Base-by-base conservation (phyloP, 2,797 vertebrate species). In the Ceyx erithaca region DNA sequence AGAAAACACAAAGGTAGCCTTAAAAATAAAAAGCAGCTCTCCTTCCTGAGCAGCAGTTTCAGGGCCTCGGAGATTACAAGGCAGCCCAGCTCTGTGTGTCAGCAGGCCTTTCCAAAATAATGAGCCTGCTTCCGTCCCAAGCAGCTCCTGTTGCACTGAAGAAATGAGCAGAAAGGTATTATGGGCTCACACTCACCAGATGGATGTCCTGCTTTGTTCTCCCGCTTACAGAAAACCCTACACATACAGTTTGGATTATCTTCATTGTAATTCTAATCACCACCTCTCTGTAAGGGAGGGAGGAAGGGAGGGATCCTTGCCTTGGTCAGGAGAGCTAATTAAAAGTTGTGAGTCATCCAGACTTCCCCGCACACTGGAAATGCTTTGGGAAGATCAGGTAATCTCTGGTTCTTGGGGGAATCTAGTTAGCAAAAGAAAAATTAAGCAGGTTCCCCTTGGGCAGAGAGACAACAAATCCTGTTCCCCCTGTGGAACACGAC, bases 261-360 rank as follows among this genome's bases (percentile, higher is more conserved):
- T 94, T 96, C 94, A 96, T 95, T 96, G 95, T 94, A 94, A 95
- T 94, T 96, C 96, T 96, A 96, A 96, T 96, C 95, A 94, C 71
- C 79, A 71, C 76, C 79, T 93, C 91, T 77, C 71, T 77, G 91
- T 62, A 87, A 95, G 80, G 69, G 84, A 93, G 85, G 81, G 76
- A 92, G 49, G 55, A 63, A 63, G 59, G 77, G 85, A 93, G 71
- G 86, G 91, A 95, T 94, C 90, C 88, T 69, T 58, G 92, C 90
- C 89, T 80, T 5, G 28, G 84, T 94, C 93, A 93, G 88, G 92
- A 95, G 87, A 95, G 92, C 95, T 94, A 92, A 96, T 96, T 96
- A 94, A 95, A 96, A 96, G 84, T 91, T 94, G 93, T 94, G 93
- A 95, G 86, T 94, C 94, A 95, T 75, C 90, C 93, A 89, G 90